Conservation (phyloP, 2,797 vertebrate species). For the Craterocephalus amniculus region DNA sequence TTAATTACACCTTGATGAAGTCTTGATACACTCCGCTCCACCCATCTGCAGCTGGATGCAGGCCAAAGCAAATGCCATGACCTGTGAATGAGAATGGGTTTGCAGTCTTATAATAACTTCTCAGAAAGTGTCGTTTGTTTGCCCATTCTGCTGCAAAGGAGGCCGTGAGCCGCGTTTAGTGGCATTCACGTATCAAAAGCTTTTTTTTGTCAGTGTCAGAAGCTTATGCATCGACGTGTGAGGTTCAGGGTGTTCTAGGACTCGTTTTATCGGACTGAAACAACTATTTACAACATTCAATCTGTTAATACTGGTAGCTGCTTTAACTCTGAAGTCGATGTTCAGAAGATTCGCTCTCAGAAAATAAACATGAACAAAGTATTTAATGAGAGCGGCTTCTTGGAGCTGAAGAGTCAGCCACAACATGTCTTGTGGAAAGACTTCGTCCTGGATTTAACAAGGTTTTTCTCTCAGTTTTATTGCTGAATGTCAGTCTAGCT, state of each 20-base stretch:
- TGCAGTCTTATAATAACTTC: conserved; percentile 11
- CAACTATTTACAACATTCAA: too few species aligned
- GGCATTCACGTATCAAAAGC: conserved; percentile 20
- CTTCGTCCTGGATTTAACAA: not conserved
- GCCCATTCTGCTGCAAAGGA: conserved; percentile 32
- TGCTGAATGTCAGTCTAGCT: conserved; percentile 2
- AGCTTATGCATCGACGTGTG: conserved; percentile 4
- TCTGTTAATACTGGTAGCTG: too few species aligned
- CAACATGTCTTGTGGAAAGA: not conserved
- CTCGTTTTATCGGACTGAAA: not conserved
- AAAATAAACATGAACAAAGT: conserved; percentile 3
- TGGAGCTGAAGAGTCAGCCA: not conserved
- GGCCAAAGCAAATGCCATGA: conserved; percentile 43
- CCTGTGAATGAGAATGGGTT: conserved; percentile 26
- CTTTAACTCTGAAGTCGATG: too few species aligned
- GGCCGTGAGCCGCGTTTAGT: conserved; percentile 30
- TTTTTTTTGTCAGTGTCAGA: not conserved
- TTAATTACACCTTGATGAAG: conserved; percentile 17
- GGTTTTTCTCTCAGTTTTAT: conserved; percentile 3
- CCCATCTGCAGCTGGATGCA: conserved; percentile 21
- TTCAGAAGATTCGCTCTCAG: not conserved
- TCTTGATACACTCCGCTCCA: conserved; percentile 33
- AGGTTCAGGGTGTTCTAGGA: conserved; percentile 14
- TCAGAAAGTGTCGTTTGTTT: conserved; percentile 16
- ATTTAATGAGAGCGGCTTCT: not conserved